phyloP scores from a whole-genome alignment of 2,888 invertebrate genomes.

The Sarcophaga carnaria region DNA sequence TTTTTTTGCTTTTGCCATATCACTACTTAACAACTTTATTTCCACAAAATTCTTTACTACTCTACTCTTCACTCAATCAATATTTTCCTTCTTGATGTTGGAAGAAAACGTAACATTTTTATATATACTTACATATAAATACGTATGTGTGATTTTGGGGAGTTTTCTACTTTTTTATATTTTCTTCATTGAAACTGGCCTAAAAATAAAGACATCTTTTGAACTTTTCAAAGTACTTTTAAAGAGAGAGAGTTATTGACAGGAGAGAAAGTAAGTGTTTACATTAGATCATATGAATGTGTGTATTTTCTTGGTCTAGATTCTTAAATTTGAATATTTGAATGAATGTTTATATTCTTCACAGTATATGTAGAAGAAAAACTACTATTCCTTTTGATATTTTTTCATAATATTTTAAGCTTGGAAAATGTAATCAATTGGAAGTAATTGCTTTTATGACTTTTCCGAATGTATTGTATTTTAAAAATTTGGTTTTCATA shows the following conservation, averaged over 20 bases:
- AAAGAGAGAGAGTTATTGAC: conserved; percentile 38
- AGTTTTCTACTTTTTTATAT: too few species aligned
- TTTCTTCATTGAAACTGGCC: conserved; percentile 27
- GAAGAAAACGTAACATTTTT: not conserved
- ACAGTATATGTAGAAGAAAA: too few species aligned
- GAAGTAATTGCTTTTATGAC: conserved; percentile 67
- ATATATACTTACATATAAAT: not conserved
- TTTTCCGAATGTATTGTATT: conserved; percentile 42
- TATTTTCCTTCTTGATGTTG: not conserved
- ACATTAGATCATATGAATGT: too few species aligned
- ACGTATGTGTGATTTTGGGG: not conserved
- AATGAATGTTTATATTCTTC: conserved; percentile 4
- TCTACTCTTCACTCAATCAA: not conserved
- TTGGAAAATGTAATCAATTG: conserved; percentile 67
- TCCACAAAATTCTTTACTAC: conserved; percentile 18
- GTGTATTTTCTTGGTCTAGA: conserved; percentile 10
- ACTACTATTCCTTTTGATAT: not conserved
- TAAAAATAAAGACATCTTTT: conserved; percentile 52
- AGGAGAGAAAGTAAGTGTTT: not conserved
- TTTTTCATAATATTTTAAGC: not conserved
- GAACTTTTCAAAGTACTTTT: conserved; percentile 35
- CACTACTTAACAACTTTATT: conserved; percentile 62
- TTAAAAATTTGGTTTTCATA: not conserved
- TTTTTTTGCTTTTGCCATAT: conserved; percentile 34
- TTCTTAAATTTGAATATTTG: conserved; percentile 64